phyloP scores from a whole-genome alignment of 2,888 invertebrate genomes.

The Stenodema calcarata region DNA sequence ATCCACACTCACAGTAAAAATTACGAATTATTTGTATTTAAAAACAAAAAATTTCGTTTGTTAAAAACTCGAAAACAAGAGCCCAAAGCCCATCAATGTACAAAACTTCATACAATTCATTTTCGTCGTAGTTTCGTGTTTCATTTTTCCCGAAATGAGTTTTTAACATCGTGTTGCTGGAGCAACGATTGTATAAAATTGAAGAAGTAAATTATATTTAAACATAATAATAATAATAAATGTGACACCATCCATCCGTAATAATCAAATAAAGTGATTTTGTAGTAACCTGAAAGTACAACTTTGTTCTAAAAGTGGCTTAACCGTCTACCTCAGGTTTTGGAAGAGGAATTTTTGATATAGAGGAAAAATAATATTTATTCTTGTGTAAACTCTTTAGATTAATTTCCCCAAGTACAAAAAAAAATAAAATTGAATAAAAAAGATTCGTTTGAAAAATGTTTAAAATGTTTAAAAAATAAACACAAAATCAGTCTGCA shows the following conservation, averaged over 20 bases:
- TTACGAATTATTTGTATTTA: not conserved
- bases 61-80: not conserved
- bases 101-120: not conserved
- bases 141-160: not conserved
- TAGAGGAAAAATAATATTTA: constrained; percentile 51
- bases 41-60: not conserved
- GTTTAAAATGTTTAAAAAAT: not conserved
- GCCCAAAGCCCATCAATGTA: not conserved
- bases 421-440: constrained; percentile 35
- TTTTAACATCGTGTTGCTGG: not conserved
- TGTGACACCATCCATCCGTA: constrained; percentile 52
- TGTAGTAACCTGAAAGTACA: constrained; percentile 54
- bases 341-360: constrained; percentile 54
- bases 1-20: not conserved
- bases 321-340: constrained; percentile 56
- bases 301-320: constrained; percentile 56
- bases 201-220: not conserved
- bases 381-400: constrained; percentile 53
- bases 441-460: not conserved
- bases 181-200: not conserved
- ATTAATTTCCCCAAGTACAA: constrained; percentile 53
- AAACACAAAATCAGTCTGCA: not conserved
- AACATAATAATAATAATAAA: not conserved
- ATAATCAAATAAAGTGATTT: constrained; percentile 49
- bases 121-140: not conserved